Base-by-base conservation (phyloP, 2,888 invertebrate species). In the Drosophila melanocephala region DNA sequence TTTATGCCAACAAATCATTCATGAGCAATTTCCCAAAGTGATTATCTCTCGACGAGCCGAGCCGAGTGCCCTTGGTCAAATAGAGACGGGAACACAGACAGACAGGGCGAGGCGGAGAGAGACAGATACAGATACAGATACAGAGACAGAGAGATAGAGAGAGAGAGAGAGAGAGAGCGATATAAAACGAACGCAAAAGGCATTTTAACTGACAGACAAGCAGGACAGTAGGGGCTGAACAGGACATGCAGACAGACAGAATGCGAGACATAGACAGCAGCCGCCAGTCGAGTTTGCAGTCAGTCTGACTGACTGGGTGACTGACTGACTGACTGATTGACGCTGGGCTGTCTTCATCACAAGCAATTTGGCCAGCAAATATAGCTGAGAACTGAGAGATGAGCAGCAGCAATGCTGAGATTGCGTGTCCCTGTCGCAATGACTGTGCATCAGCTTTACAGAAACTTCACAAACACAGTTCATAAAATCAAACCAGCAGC, bases 1-100 rank as follows among this genome's bases (percentile, higher is more conserved):
- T 89, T 90, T 91, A 91, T 91, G 84, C 87, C 90, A 86, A 82
- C 90, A 90, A 90, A 91, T 91, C 91, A 89, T 91, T 87, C 87
- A 89, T 90, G 91, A 87, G 84, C 89, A 90, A 90, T 91, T 91
- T 89, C 83, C 84, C 88, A 91, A 91, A 91, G 90, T 90, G 91
- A 91, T 91, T 91, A 90, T 90, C 89, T 87, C 87, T 87, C 84
- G 78, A 81, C 79, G 77, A 83, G 86, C 75, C 67, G 68, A 85
- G 56, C 60, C 66, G 63, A 63, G 57, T 28, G 77, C 37, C 73
- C 50, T 44, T 35, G 33, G 47, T 57, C 47, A 47, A 52, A 60
- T 51, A 50, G 42, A 71, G 53, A 52, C 22, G 37, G 33, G 14
- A 14, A 3, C 44, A 14, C 44, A 22, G 22, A 44, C 47, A 47